Conservation (phyloP, 2,888 invertebrate genomes). For the Drosophila melanocephala region DNA sequence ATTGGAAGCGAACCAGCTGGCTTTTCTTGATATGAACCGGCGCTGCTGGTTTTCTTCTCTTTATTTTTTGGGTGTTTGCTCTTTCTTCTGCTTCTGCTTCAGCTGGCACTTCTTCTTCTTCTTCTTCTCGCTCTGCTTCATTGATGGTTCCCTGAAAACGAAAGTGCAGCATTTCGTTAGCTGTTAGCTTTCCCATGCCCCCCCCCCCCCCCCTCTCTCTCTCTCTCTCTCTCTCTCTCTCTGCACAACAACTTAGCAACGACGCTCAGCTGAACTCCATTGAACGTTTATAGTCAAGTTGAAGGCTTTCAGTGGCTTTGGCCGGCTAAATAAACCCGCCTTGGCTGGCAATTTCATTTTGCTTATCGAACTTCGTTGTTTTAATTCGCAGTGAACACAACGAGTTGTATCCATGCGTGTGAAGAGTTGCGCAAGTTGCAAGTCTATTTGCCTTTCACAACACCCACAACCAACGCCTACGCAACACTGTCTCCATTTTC, state of each 20-base stretch:
- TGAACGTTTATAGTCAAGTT: constrained; percentile 69
- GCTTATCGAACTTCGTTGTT: constrained; percentile 62
- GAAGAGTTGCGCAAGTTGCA: constrained; percentile 5
- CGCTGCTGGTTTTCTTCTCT: constrained; percentile 5
- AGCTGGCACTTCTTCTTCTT: constrained; percentile 1
- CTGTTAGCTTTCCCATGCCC: background rate
- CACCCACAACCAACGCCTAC: constrained; percentile 28
- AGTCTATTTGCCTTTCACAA: constrained; percentile 13
- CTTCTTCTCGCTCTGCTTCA: constrained; percentile 1
- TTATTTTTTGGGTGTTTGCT: background rate
- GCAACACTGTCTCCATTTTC: constrained; percentile 11
- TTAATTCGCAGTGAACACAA: constrained; percentile 25
- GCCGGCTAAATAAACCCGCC: constrained; percentile 74
- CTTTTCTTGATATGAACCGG: constrained; percentile 10
- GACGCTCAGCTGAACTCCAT: constrained; percentile 36
- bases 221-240: background rate
- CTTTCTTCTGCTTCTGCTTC: constrained; percentile 1
- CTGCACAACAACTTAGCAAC: background rate
- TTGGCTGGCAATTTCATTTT: constrained; percentile 66
- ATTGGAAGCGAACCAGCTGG: constrained; percentile 25
- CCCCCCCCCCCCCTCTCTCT: background rate
- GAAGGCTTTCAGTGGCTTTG: constrained; percentile 63
- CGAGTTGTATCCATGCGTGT: constrained; percentile 22
- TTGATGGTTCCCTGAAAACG: constrained; percentile 36
- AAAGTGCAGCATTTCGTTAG: constrained; percentile 46